phyloP scores from a whole-genome alignment of 2,113 vertebrate genomes.

The Oncorhynchus masou region DNA sequence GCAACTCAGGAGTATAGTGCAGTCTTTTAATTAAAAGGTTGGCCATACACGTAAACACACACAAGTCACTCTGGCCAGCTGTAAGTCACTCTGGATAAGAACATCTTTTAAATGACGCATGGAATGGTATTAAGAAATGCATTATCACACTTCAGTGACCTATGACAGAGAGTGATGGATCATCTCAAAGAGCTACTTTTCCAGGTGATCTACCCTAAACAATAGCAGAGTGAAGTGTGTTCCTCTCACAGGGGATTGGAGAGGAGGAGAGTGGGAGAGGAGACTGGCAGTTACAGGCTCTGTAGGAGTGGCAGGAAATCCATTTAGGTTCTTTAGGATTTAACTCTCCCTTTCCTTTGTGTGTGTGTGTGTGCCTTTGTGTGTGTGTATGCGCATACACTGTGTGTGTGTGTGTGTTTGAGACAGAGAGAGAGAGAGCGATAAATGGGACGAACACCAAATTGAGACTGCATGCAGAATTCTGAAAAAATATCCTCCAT shows the following conservation, averaged over 20 bases:
- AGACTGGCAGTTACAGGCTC: conserved; percentile 12
- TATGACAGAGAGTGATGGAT: conserved; percentile 1
- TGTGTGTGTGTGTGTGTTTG: conserved; percentile 12
- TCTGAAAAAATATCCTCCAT: no score
- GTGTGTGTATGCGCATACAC: background rate
- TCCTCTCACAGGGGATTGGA: conserved; percentile 8
- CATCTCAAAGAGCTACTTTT: background rate
- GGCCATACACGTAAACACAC: background rate
- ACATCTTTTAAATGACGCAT: background rate
- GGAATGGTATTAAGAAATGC: conserved; percentile 6
- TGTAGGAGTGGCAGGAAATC: conserved; percentile 25
- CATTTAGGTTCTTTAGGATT: conserved; percentile 16
- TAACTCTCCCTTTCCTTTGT: no score
- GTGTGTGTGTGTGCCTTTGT: no score
- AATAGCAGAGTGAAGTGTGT: conserved; percentile 8
- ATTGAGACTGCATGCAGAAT: no score
- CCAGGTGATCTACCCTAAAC: conserved; percentile 36
- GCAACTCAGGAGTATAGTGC: no score
- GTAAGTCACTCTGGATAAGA: no score
- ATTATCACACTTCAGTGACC: conserved; percentile 19
- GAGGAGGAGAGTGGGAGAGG: background rate
- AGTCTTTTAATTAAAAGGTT: no score
- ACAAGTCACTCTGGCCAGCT: no score
- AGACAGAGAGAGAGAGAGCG: background rate
- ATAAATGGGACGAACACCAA: no score